Evolutionary conservation across 2,797 vertebrate genomes (phyloP).

Genomic region (Bothrops alternatus): DNA sequence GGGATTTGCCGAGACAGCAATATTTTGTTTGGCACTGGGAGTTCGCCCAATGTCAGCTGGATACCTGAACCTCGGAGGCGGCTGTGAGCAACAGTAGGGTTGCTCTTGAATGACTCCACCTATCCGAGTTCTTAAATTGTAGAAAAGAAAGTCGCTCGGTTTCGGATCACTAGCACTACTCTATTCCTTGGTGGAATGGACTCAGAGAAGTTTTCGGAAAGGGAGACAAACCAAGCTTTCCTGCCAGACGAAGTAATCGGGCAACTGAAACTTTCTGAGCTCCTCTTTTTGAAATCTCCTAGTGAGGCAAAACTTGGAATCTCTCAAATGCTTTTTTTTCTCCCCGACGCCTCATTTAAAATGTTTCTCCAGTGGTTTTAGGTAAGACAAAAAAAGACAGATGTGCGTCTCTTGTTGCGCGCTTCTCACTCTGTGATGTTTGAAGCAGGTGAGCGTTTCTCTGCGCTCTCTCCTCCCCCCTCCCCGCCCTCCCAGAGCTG

Average conservation of each 20-base stretch:
- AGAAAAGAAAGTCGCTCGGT: neutral
- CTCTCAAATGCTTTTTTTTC: neutral
- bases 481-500: neutral
- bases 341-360: neutral
- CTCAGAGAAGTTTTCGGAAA: neutral
- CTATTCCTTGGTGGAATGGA: neutral
- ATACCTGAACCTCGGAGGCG: neutral
- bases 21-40: neutral
- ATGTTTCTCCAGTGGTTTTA: neutral
- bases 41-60: neutral
- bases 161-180: neutral
- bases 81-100: neutral
- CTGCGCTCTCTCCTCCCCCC: too few species aligned
- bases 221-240: neutral
- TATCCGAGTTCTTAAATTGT: neutral
- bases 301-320: neutral
- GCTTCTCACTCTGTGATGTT: neutral
- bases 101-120: neutral
- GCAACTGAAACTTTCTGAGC: neutral
- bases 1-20: neutral
- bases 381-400: neutral
- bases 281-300: neutral
- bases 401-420: neutral
- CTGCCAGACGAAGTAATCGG: neutral
- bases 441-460: neutral